Conservation (phyloP, 2,113 vertebrate genomes). For the Mellivora capensis region DNA sequence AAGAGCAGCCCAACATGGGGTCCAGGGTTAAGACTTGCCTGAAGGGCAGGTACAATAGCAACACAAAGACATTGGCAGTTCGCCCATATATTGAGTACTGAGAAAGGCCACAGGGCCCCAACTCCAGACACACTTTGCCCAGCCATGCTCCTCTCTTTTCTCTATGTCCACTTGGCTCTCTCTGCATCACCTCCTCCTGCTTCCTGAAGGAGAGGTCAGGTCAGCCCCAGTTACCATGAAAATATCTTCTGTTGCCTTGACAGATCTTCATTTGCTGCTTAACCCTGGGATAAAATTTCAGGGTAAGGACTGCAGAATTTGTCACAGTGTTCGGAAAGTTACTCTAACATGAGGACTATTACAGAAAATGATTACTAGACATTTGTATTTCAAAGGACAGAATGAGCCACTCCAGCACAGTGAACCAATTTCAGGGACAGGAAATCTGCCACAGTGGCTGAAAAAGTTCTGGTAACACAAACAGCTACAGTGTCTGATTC, state of each 20-base stretch:
- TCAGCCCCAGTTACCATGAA: slow-evolving; percentile 17
- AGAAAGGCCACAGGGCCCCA: background rate
- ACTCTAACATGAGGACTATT: slow-evolving; percentile 25
- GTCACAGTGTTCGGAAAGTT: slow-evolving; percentile 11
- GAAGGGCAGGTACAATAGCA: background rate
- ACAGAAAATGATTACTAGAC: slow-evolving; percentile 49
- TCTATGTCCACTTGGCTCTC: background rate
- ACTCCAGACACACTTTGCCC: background rate
- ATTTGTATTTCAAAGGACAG: slow-evolving; percentile 51
- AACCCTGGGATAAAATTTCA: background rate
- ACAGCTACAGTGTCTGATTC: slow-evolving; percentile 38
- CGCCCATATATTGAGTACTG: background rate
- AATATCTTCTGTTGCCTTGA: background rate
- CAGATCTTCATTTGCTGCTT: slow-evolving; percentile 12
- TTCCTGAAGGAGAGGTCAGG: background rate
- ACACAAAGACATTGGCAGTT: background rate
- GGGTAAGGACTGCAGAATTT: background rate
- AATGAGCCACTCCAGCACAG: slow-evolving; percentile 30
- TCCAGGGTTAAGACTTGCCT: background rate
- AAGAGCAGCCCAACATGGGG: background rate
- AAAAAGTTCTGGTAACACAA: slow-evolving; percentile 50
- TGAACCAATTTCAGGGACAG: slow-evolving; percentile 35
- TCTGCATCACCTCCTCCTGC: background rate
- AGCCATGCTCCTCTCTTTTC: background rate
- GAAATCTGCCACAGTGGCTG: slow-evolving; percentile 40